Percentiles rank a stretch among this genome's conserved stretches.
Conservation (phyloP, 2,797 vertebrate genomes). For the Phalloptychus januarius region DNA sequence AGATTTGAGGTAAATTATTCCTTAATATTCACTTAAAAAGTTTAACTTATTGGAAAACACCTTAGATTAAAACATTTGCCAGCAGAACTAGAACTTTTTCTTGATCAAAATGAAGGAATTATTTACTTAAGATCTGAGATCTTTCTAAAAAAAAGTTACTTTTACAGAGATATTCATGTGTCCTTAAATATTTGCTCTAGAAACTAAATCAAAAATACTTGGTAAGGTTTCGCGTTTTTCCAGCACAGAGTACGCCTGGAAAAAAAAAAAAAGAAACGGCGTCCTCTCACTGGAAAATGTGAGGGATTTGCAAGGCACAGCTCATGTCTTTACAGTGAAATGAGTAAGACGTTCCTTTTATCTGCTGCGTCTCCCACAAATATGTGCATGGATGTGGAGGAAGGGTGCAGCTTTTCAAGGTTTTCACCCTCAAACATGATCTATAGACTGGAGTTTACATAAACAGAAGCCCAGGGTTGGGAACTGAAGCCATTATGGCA, state of each 20-base stretch:
- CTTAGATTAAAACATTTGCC: too few relatives aligned
- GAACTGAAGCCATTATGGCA: conserved; percentile 29
- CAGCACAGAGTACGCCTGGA: conserved; percentile 62
- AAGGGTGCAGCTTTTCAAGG: conserved; percentile 21
- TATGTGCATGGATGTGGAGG: conserved; percentile 26
- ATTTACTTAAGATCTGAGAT: too few relatives aligned
- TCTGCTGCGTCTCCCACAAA: conserved; percentile 23
- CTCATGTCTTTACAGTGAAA: conserved; percentile 71
- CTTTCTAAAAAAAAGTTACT: too few relatives aligned
- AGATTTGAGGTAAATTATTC: too few relatives aligned
- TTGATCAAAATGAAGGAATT: too few relatives aligned
- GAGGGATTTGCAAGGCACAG: conserved; percentile 58
- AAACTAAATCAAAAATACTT: too few relatives aligned
- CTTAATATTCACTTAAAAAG: too few relatives aligned
- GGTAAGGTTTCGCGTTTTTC: too few relatives aligned
- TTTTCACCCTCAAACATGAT: conserved; percentile 14
- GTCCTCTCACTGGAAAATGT: conserved; percentile 71
- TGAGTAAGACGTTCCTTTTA: conserved; percentile 68
- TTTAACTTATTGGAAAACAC: too few relatives aligned
- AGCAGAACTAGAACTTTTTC: too few relatives aligned
- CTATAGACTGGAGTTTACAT: conserved; percentile 1
- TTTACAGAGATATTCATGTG: too few relatives aligned
- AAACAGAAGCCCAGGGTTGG: conserved; percentile 25
- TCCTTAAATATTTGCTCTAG: too few relatives aligned
- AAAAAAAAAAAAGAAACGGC: conserved; percentile 56